Base-by-base conservation (phyloP, 2,797 vertebrate species). In the Alosa sapidissima region DNA sequence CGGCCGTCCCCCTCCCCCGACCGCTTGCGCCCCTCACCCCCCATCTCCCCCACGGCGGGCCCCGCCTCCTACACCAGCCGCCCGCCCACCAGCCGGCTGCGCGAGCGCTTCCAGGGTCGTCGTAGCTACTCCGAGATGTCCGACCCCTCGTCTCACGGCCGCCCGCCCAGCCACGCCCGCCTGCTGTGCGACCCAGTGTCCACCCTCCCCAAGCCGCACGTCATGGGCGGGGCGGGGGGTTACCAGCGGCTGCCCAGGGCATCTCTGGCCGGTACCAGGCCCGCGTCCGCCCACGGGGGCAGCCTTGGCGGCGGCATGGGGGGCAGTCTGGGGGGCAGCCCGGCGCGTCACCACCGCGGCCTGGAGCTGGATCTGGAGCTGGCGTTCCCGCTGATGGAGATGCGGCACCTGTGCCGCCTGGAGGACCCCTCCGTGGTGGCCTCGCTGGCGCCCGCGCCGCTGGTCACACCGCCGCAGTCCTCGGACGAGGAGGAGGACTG, bases 111-210 rank as follows among this genome's bases (percentile, higher is more conserved):
- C 93, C 96, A 97, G 88, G 96, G 96, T 14, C 96, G 96, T 2
- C 96, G 97, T 60, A 97, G 97, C 92, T 97, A 97, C 91, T 97
- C 96, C 0, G 97, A 97, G 95, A 93, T 96, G 85, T 94, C 92
- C 7, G 96, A 96, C 88, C 94, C 94, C 5, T 95, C 96, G 2
- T 89, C 94, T 83, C 92, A 96, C 87, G 93, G 94, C 72, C 93
- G 95, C 86, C 87, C 89, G 81, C 88, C 91, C 0, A 85, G 83
- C 72, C 72, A 78, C 24, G 41, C 7, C 86, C 90, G 94, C 82
- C 91, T 95, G 81, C 92, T 95, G 93, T 94, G 96, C 81, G 96
- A 96, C 86, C 94, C 95, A 0, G 94, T 96, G 0, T 95, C 96
- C 72, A 97, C 96, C 45, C 94, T 97, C 0, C 96, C 97, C 72